Evolutionary conservation across 1,140 invertebrate species (phyloP), one percentile per base, ranked within the genome.

Genomic region (Drosophila micromelanica): DNA sequence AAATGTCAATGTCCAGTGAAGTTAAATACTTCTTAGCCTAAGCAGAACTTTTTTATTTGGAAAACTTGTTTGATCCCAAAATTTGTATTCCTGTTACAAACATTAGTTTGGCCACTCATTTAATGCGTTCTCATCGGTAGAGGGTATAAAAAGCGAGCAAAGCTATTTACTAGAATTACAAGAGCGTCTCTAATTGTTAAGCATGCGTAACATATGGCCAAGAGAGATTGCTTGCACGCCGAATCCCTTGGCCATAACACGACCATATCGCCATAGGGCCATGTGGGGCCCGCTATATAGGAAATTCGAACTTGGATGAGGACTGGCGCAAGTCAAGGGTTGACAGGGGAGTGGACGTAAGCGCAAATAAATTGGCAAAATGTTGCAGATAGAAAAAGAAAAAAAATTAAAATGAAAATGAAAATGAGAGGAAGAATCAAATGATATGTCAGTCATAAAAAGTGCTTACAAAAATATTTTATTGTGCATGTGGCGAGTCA

Each of bases 111-210:
- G 3, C 12, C n/a, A 42, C 15, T 8, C 54, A 12, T 13, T n/a
- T 30, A 9, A 8, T 6, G 9, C 8, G 30, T 12, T 62, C 46
- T 37, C 38, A 30, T 37, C 11, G 5, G 13, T 15, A 45, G 43
- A 61, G 56, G 13, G 56, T 27, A 62, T 61, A 37, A 48, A 56
- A 59, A 65, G 65, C 67, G 82, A 72, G 78, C 82, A 82, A 87
- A 87, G 78, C 84, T 89, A 89, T 87, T 89, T 82, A 73, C 78
- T 86, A 72, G 72, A 86, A 86, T 81, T 87, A 86, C 78, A 86
- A 87, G 67, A 87, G 82, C 84, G 79, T 87, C 78, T 87, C 78
- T 87, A 87, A 87, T 87, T 87, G 82, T 87, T 87, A 89, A 89
- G 84, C 82, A 89, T 87, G 84, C 87, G 84, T 68, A 87, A 87